These are phyloP conservation scores for Leucania comma DNA, from an alignment of 2,888 invertebrate genomes.

Conservation along the genomic window DNA sequence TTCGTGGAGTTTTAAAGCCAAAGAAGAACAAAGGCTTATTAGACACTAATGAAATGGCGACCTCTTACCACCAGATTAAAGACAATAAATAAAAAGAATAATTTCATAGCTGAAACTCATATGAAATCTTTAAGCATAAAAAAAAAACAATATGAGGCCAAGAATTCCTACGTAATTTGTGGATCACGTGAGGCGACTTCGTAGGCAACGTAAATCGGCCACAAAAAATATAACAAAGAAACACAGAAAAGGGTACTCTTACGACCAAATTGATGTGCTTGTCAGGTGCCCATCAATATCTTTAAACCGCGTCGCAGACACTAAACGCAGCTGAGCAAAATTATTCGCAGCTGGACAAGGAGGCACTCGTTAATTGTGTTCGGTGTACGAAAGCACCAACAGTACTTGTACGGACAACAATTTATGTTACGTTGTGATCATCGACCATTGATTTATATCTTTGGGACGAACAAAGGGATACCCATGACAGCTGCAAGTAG, in stretches of 20 bases:
- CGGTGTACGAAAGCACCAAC: too few relatives aligned
- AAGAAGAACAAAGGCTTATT: not conserved
- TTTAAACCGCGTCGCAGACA: slow-evolving; percentile 4
- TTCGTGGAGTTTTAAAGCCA: not conserved
- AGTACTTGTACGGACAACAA: too few relatives aligned
- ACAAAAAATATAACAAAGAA: slow-evolving; percentile 25
- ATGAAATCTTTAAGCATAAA: slow-evolving; percentile 4
- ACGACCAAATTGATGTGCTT: slow-evolving; percentile 15
- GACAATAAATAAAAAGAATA: not conserved
- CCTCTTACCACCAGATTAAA: not conserved
- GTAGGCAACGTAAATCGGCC: slow-evolving; percentile 9
- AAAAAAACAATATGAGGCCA: slow-evolving; percentile 30
- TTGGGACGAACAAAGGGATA: too few relatives aligned
- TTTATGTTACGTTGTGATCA: too few relatives aligned
- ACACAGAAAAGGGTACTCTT: slow-evolving; percentile 14
- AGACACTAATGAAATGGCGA: not conserved
- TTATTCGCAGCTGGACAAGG: too few relatives aligned
- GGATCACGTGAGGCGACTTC: slow-evolving; percentile 49
- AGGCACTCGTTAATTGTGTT: too few relatives aligned
- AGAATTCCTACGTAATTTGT: slow-evolving; percentile 44
- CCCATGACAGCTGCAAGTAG: too few relatives aligned
- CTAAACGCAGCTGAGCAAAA: too few relatives aligned
- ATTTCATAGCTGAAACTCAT: not conserved
- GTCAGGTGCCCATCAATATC: slow-evolving; percentile 14
- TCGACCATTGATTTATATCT: too few relatives aligned